Evolutionary conservation across 2,797 vertebrate genomes (phyloP).

Genomic region (Mormyrus proboscirostris): DNA sequence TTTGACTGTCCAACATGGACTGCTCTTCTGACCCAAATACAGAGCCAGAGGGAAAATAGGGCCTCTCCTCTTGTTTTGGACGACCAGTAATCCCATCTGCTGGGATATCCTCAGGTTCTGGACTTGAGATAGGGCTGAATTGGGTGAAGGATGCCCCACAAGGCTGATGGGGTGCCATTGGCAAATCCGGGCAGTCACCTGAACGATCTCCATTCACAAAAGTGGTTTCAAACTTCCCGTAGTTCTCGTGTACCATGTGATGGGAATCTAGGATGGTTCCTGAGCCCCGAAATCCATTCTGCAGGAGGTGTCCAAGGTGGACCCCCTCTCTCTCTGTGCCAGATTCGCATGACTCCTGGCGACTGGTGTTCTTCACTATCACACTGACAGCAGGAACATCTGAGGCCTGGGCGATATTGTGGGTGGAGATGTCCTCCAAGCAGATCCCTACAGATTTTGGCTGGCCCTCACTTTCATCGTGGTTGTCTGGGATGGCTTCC

Average conservation of each 20-base stretch:
- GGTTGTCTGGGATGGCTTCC: slow-evolving; percentile 77
- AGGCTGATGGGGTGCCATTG: slow-evolving; percentile 58
- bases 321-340: slow-evolving; percentile 64
- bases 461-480: slow-evolving; percentile 77
- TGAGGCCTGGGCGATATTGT: slow-evolving; percentile 59
- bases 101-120: slow-evolving; percentile 71
- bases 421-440: slow-evolving; percentile 70
- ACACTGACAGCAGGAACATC: slow-evolving; percentile 86
- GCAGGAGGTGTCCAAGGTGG: slow-evolving; percentile 65
- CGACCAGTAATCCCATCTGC: slow-evolving; percentile 59
- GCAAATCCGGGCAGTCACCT: slow-evolving; percentile 64
- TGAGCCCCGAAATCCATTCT: slow-evolving; percentile 77
- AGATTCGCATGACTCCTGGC: slow-evolving; percentile 78
- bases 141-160: slow-evolving; percentile 73
- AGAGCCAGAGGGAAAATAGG: slow-evolving; percentile 63
- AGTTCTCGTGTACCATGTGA: slow-evolving; percentile 51
- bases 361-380: slow-evolving; percentile 92
- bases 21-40: slow-evolving; percentile 59
- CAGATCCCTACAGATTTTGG: slow-evolving; percentile 77
- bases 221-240: slow-evolving; percentile 71
- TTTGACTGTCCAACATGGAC: slow-evolving; percentile 61
- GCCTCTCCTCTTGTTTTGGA: slow-evolving; percentile 63
- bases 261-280: slow-evolving; percentile 60
- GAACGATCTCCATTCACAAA: slow-evolving; percentile 78
- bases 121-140: slow-evolving; percentile 87